Conservation (phyloP, 2,888 invertebrate genomes). For the Apantesis nais region DNA sequence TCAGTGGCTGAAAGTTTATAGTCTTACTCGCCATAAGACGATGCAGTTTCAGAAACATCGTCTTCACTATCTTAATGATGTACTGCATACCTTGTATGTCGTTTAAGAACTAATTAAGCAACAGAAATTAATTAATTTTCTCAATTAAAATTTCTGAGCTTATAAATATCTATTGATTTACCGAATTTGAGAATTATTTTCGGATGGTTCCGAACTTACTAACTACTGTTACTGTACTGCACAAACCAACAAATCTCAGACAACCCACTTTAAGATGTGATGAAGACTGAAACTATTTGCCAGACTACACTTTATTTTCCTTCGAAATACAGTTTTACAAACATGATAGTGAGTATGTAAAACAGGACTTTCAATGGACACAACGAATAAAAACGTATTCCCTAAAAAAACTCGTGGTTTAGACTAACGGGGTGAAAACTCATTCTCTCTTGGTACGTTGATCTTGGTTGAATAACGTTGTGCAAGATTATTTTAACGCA, state of each 20-base stretch:
- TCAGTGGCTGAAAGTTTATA: conserved; percentile 1
- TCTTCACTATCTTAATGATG: background rate
- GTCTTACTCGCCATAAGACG: background rate
- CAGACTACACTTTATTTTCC: background rate
- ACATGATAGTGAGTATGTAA: background rate
- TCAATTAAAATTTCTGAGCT: too few relatives aligned
- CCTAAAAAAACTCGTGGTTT: background rate
- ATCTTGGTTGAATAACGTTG: conserved; percentile 2
- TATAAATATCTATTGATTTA: too few relatives aligned
- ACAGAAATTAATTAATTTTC: background rate
- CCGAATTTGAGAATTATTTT: background rate
- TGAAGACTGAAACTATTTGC: background rate
- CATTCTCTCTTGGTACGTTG: background rate
- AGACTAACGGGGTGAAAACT: conserved; percentile 4
- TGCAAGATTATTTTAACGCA: conserved; percentile 5
- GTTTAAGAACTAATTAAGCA: background rate
- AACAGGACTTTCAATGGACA: background rate
- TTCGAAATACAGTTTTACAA: background rate
- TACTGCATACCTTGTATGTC: background rate
- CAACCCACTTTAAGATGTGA: background rate
- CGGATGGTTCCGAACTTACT: background rate
- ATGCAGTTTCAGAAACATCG: background rate
- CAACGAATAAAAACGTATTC: background rate
- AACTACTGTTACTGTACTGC: too few relatives aligned
- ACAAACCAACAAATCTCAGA: too few relatives aligned